These are phyloP conservation scores for Caretta caretta DNA, from an alignment of 2,113 vertebrate genomes.

Conservation along the genomic window DNA sequence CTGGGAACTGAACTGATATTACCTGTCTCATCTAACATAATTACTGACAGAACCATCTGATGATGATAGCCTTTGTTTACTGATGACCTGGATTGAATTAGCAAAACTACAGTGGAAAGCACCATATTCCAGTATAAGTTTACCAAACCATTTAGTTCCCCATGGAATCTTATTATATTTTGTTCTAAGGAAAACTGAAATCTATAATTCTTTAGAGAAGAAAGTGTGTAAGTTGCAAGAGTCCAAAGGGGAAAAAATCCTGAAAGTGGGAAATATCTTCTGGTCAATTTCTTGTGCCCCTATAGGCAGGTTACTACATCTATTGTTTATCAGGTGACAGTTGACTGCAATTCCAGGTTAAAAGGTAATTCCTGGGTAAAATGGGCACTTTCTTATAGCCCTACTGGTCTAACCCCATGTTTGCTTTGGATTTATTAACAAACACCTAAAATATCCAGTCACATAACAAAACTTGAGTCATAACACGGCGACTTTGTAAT, in stretches of 20 bases:
- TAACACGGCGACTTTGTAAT: fast-evolving
- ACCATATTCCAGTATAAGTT: not conserved
- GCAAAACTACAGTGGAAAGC: not conserved
- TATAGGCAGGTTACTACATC: not conserved
- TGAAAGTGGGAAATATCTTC: not conserved
- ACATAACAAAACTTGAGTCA: not conserved
- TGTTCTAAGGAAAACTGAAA: not conserved
- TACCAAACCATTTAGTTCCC: fast-evolving
- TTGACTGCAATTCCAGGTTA: not conserved
- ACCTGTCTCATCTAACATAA: not conserved
- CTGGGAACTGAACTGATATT: not conserved
- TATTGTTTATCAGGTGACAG: not conserved
- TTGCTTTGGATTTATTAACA: not conserved
- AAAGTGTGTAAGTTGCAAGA: not conserved
- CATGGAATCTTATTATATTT: not conserved
- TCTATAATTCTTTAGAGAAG: fast-evolving
- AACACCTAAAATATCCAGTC: not conserved
- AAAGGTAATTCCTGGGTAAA: not conserved
- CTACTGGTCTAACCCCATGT: not conserved
- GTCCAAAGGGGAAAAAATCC: not conserved
- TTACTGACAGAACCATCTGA: not conserved
- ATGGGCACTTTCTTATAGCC: fast-evolving
- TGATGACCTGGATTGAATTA: not conserved
- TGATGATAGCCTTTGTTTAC: not conserved
- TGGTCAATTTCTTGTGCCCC: not conserved